phyloP scores from a whole-genome alignment of 2,888 invertebrate genomes.

The Chesias legatella region DNA sequence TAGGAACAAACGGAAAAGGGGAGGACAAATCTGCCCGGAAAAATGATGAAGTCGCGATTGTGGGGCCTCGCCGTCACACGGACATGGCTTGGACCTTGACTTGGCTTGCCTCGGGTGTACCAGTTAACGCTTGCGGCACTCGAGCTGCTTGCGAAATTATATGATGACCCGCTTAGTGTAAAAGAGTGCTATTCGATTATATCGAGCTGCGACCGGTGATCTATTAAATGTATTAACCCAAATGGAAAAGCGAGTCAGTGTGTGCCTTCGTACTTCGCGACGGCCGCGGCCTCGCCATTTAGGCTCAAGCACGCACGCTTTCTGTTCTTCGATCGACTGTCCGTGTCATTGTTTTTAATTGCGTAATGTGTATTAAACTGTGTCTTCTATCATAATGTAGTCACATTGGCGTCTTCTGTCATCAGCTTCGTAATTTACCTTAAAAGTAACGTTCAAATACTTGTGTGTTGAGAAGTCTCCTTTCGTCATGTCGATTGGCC shows the following conservation, averaged over 20 bases:
- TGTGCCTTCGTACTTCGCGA: slow-evolving; percentile 24
- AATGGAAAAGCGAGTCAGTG: slow-evolving; percentile 45
- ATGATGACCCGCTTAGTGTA: slow-evolving; percentile 76
- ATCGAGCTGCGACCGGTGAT: slow-evolving; percentile 55
- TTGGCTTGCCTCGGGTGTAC: slow-evolving; percentile 68
- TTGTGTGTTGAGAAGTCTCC: slow-evolving; percentile 2
- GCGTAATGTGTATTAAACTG: slow-evolving; percentile 17
- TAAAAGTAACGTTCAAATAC: slow-evolving; percentile 1
- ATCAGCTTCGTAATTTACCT: slow-evolving; percentile 28
- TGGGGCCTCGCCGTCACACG: slow-evolving; percentile 48
- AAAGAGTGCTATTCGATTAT: slow-evolving; percentile 73
- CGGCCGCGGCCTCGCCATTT: slow-evolving; percentile 41
- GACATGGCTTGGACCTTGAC: slow-evolving; percentile 63
- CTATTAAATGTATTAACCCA: slow-evolving; percentile 58
- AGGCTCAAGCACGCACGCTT: slow-evolving; percentile 33
- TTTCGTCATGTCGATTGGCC: slow-evolving; percentile 4
- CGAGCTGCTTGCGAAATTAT: slow-evolving; percentile 78
- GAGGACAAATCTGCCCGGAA: neutral
- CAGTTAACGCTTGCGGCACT: slow-evolving; percentile 76
- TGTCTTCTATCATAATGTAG: slow-evolving; percentile 12
- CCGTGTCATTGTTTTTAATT: slow-evolving; percentile 35
- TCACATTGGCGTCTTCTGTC: slow-evolving; percentile 23
- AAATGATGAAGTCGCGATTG: slow-evolving; percentile 1
- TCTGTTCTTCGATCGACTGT: slow-evolving; percentile 33
- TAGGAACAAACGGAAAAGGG: neutral